phyloP scores from a whole-genome alignment of 2,888 invertebrate genomes.

The Drosophila trichaetosa region DNA sequence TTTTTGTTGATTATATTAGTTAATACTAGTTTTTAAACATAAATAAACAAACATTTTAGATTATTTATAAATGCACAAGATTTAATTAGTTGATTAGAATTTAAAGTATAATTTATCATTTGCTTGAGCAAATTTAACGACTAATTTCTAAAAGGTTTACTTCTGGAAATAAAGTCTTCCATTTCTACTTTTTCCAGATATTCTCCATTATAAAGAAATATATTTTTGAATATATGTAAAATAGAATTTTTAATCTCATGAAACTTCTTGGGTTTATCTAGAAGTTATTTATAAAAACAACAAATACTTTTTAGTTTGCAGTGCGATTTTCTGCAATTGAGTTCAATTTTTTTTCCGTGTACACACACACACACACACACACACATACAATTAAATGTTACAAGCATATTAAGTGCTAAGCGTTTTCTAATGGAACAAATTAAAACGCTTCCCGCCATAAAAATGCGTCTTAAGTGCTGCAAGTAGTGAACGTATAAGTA shows the following conservation, averaged over 20 bases:
- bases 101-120: not conserved
- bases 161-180: not conserved
- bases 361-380: not conserved
- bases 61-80: not conserved
- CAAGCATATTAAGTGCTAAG: slow-evolving; percentile 52
- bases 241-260: not conserved
- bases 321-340: not conserved
- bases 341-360: not conserved
- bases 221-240: not conserved
- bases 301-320: not conserved
- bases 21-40: not conserved
- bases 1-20: not conserved
- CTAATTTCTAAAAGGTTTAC: not conserved
- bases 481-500: slow-evolving; percentile 9
- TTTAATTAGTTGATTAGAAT: not conserved
- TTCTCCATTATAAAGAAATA: not conserved
- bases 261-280: not conserved
- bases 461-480: slow-evolving; percentile 38
- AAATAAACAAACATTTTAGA: not conserved
- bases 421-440: slow-evolving; percentile 75
- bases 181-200: not conserved
- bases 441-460: slow-evolving; percentile 53
- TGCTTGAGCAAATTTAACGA: fast-evolving
- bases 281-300: not conserved
- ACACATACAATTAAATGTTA: slow-evolving; percentile 38